phyloP scores from a whole-genome alignment of 2,888 invertebrate species.

The Platynereis dumerilii region DNA sequence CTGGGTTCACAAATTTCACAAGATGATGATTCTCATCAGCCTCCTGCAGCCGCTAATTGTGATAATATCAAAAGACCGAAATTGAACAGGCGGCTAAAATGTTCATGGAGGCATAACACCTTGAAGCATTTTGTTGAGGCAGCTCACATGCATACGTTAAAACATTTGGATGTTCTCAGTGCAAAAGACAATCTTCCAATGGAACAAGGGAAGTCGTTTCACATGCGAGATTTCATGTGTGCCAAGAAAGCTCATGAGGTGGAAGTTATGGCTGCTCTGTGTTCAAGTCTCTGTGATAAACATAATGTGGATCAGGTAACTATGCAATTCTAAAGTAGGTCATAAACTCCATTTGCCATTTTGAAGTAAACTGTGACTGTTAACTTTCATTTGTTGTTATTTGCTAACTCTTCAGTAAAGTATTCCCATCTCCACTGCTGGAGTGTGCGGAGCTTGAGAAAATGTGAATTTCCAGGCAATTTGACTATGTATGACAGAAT shows the following conservation, averaged over 20 bases:
- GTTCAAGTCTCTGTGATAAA: constrained; percentile 39
- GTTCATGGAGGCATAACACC: constrained; percentile 30
- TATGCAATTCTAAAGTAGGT: no score
- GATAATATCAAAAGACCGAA: constrained; percentile 6
- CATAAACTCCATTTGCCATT: no score
- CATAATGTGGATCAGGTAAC: constrained; percentile 44
- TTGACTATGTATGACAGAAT: no score
- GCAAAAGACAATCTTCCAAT: not conserved
- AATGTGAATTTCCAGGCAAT: no score
- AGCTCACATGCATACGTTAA: constrained; percentile 32
- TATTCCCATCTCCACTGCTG: not conserved
- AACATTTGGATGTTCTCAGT: constrained; percentile 18
- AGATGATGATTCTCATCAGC: not conserved
- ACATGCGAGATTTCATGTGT: constrained; percentile 48
- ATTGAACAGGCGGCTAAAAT: no score
- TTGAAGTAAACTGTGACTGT: not conserved
- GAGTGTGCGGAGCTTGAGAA: no score
- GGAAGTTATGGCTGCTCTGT: constrained; percentile 48
- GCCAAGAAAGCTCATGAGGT: constrained; percentile 59
- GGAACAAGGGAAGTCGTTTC: constrained; percentile 15
- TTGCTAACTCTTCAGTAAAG: not conserved
- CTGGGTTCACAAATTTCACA: constrained; percentile 1
- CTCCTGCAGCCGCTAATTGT: no score
- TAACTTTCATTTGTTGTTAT: not conserved
- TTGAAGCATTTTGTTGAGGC: constrained; percentile 34